These are phyloP conservation scores for Lepidochitona cinerea DNA, from an alignment of 2,888 invertebrate genomes.

Conservation along the genomic window DNA sequence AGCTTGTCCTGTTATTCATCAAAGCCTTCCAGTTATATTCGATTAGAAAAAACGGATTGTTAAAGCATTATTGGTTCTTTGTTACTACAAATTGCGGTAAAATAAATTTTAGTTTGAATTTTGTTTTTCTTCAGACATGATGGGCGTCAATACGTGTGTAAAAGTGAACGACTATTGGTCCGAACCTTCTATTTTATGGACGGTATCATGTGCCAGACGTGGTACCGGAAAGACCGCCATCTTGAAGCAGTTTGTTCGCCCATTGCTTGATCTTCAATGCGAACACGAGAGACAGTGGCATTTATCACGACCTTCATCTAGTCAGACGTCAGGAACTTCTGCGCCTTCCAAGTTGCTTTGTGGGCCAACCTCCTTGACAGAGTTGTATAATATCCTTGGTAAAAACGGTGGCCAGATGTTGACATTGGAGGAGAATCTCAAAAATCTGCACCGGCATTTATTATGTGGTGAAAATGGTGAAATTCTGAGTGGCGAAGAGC, in stretches of 20 bases:
- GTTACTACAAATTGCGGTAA: too few species aligned
- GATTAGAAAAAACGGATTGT: too few species aligned
- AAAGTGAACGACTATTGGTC: conserved; percentile 34
- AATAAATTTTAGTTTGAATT: background rate
- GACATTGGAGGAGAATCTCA: conserved; percentile 26
- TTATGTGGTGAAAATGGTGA: background rate
- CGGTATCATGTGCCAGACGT: conserved; percentile 29
- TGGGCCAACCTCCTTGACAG: conserved; percentile 11
- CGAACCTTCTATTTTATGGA: conserved; percentile 41
- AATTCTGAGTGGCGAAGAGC: background rate
- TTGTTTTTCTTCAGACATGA: conserved; percentile 23
- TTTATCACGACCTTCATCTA: conserved; percentile 7
- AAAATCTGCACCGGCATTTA: conserved; percentile 22
- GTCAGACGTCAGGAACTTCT: background rate
- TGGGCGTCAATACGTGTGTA: conserved; percentile 34
- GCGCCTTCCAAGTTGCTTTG: conserved; percentile 15
- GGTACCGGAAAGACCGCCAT: conserved; percentile 37
- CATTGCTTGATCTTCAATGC: conserved; percentile 29
- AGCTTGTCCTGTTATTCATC: too few species aligned
- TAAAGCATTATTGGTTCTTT: too few species aligned
- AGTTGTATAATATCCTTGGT: conserved; percentile 19
- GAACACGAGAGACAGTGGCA: conserved; percentile 21
- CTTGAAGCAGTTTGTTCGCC: conserved; percentile 32
- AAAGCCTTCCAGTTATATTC: too few species aligned
- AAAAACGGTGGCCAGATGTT: conserved; percentile 29